Conservation (phyloP, 2,113 vertebrate species). For the Galemys pyrenaicus region DNA sequence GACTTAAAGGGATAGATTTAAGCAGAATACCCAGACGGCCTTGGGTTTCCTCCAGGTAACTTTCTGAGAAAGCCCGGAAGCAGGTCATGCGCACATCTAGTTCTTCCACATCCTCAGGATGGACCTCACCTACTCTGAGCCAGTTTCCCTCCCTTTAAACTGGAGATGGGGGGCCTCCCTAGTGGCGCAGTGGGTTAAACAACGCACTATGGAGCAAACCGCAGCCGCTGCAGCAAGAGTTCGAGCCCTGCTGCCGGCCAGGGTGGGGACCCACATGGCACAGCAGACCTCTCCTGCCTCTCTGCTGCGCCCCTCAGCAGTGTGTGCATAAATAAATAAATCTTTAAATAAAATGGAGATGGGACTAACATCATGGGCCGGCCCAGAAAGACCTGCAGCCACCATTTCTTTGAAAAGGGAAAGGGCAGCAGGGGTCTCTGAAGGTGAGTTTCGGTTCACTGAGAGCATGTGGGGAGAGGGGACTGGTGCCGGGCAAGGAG, state of each 20-base stretch:
- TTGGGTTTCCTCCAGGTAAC: neutral
- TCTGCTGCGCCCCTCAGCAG: too few relatives aligned
- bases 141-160: neutral
- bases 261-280: neutral
- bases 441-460: neutral
- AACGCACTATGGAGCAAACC: too few relatives aligned
- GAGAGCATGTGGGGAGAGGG: neutral
- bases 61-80: neutral
- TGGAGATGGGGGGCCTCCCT: neutral
- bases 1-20: neutral
- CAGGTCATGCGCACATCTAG: neutral
- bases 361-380: too few relatives aligned
- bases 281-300: neutral
- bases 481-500: too few relatives aligned
- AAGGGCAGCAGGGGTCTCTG: neutral
- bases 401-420: neutral
- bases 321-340: too few relatives aligned
- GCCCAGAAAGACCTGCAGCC: neutral
- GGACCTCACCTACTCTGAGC: neutral
- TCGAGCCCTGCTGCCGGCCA: too few relatives aligned
- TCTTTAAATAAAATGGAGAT: too few relatives aligned
- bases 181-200: neutral
- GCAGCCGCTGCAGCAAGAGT: too few relatives aligned
- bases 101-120: neutral
- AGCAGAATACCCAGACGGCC: neutral